phyloP scores from a whole-genome alignment of 92 coral and sea anemone species.

The Pocillopora grandis region DNA sequence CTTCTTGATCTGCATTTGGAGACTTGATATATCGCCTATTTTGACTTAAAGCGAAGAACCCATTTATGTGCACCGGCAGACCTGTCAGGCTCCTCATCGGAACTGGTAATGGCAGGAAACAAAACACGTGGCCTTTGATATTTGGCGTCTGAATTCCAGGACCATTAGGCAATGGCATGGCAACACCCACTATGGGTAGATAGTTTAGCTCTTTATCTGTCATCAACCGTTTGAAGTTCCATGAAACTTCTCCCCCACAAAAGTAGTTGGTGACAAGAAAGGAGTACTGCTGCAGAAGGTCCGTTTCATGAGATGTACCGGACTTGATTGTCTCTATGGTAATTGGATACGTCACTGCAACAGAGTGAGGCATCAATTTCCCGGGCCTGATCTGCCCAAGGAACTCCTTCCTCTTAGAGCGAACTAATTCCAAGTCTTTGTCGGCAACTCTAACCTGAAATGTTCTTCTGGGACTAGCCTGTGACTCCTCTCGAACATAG shows the following conservation, averaged over 20 bases:
- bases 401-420: neutral
- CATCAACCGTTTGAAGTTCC: slow-evolving; percentile 38
- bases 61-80: no score
- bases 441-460: slow-evolving; percentile 71
- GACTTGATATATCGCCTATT: no score
- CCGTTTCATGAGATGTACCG: neutral
- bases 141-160: neutral
- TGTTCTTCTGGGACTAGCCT: slow-evolving; percentile 32
- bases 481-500: slow-evolving; percentile 48
- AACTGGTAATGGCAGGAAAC: no score
- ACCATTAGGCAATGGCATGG: slow-evolving; percentile 54
- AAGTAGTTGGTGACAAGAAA: slow-evolving; percentile 64
- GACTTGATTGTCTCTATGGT: slow-evolving; percentile 39
- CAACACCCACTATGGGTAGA: slow-evolving; percentile 83
- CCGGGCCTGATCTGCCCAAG: no score
- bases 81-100: no score
- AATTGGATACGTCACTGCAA: neutral
- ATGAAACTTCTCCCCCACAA: slow-evolving; percentile 51
- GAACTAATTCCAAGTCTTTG: neutral
- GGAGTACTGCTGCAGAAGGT: slow-evolving; percentile 12
- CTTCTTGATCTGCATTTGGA: slow-evolving; percentile 12
- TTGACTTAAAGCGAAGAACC: no score
- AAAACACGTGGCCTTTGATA: neutral
- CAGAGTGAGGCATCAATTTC: no score
- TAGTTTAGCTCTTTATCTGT: slow-evolving; percentile 60